Base-by-base conservation (phyloP, 2,888 invertebrate species). In the Drosophila melanosoma region DNA sequence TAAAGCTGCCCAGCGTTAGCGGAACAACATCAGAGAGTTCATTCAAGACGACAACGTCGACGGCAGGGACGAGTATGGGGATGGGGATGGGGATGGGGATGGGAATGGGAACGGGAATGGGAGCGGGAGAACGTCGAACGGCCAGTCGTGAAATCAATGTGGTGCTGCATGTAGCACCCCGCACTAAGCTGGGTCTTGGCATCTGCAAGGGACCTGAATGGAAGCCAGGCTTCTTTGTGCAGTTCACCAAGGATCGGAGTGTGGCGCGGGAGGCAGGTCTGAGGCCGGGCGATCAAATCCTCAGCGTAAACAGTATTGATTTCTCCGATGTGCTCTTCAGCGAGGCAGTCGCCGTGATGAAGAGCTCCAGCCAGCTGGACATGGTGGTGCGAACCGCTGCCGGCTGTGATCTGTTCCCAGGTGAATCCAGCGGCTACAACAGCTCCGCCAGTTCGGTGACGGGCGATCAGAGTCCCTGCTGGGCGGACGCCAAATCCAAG, bases 171-270 rank as follows among this genome's bases (percentile, higher is more conserved):
- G 96, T 97, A 67, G 96, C 97, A 15, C 97, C 97, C 54, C 95
- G 96, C 87, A 96, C 97, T 15, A 96, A 97, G 90, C 94, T 98
- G 60, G 98, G 98, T 32, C 96, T 98, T 93, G 97, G 97, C 81
- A 96, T 97, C 71, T 97, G 96, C 93, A 96, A 96, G 93, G 97
- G 97, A 10, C 97, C 97, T 7, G 96, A 96, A 79, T 96, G 96
- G 95, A 96, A 96, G 90, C 97, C 97, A 1, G 98, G 98, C 45
- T 97, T 98, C 82, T 98, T 96, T 92, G 96, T 98, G 48, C 97
- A 98, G 94, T 97, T 97, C 85, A 97, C 98, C 61, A 96, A 97
- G 91, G 97, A 97, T 81, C 96, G 96, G 33, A 97, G 98, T 52
- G 96, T 98, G 67, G 98, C 98, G 0, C 94, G 97, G 56, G 97